Conservation (phyloP, 2,113 vertebrate genomes). For the Raja brachyura region DNA sequence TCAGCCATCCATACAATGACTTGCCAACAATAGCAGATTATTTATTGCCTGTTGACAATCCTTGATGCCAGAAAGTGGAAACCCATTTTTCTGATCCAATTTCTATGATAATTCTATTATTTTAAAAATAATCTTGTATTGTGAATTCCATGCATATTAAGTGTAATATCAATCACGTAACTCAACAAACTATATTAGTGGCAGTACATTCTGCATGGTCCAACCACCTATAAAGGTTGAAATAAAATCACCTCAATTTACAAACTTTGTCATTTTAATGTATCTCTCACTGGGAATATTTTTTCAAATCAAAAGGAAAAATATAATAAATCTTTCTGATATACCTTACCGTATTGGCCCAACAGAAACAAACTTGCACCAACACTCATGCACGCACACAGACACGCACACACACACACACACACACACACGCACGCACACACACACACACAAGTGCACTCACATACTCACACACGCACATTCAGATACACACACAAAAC, state of each 20-base stretch:
- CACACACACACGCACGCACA: not conserved
- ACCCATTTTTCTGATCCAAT: conserved; percentile 7
- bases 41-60: not conserved
- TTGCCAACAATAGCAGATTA: not conserved
- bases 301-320: not conserved
- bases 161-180: not conserved
- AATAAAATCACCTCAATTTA: not conserved
- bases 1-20: not conserved
- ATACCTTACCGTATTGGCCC: no score
- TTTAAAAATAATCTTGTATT: not conserved
- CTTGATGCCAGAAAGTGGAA: not conserved
- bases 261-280: not conserved
- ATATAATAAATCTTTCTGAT: no score
- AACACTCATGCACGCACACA: no score
- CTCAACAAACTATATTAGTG: not conserved
- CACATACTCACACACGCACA: not conserved
- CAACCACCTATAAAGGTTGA: not conserved
- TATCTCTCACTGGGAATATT: not conserved
- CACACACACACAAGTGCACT: no score
- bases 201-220: not conserved
- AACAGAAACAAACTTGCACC: not conserved
- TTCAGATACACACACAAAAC: not conserved
- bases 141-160: conserved; percentile 9
- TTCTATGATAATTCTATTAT: not conserved
- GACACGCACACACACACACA: no score